Evolutionary conservation across 2,888 invertebrate species (phyloP), one percentile per base, ranked within the genome.

Genomic region (Crossocerus cetratus): DNA sequence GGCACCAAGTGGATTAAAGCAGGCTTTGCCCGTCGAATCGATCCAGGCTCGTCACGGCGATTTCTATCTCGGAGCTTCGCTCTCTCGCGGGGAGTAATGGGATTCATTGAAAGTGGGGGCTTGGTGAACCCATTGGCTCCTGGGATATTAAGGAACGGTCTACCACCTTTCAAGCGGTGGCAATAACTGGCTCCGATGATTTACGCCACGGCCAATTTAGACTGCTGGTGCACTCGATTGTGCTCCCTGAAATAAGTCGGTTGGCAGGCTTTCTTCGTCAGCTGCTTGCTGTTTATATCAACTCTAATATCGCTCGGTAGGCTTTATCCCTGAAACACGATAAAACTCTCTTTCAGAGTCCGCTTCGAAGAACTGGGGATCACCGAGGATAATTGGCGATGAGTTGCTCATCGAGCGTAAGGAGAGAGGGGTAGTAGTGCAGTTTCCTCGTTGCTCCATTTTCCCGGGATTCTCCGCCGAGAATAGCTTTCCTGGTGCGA

Each of bases 141-240:
- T 49, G 16, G 49, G 14, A 49, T 0, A 49, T 14, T 14, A 45
- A 49, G 69, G 49, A 43, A 58, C n/a, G 49, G 68, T 59, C 77
- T 67, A 60, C 49, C 66, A 75, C 54, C 65, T 68, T 32, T 32
- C 32, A 32, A 4, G 32, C 58, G 71, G 63, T 66, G 59, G 74
- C 68, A 58, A 68, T 72, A 72, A 66, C 69, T 71, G 68, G 59
- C 61, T 56, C 20, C 68, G 69, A 77, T 80, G 81, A 80, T 80
- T 80, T 80, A 80, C 78, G 73, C 69, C 67, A 65, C 69, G 67
- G 75, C 73, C 66, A 71, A 80, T 80, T 80, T 80, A 80, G 80
- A 80, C 68, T 75, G 59, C 74, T 67, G 59, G 66, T 53, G 57
- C 68, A 65, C 23, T 45, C 64, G 64, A 62, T 66, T 58, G 57